These are phyloP conservation scores for Drosophila eohydei DNA, from an alignment of 2,888 invertebrate genomes.

Conservation along the genomic window DNA sequence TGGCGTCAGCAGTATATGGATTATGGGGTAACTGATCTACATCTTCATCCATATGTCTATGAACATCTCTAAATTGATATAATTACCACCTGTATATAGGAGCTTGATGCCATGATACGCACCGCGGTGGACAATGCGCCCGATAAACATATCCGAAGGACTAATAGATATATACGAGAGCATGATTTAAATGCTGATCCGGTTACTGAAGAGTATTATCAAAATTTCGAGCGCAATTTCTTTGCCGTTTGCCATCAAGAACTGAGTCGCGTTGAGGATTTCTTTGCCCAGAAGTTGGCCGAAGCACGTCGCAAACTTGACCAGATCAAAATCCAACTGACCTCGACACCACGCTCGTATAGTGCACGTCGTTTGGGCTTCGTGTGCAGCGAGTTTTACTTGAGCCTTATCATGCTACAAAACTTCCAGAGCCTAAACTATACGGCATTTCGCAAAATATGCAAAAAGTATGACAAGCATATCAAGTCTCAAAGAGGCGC, in stretches of 20 bases:
- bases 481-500: conserved; percentile 91
- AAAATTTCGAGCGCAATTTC: conserved; percentile 90
- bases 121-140: conserved; percentile 93
- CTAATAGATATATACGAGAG: background rate
- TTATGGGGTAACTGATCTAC: conserved; percentile 87
- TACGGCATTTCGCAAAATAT: conserved; percentile 98
- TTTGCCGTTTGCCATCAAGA: conserved; percentile 96
- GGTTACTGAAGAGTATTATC: conserved; percentile 6
- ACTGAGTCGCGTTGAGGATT: conserved; percentile 96
- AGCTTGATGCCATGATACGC: conserved; percentile 96
- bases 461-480: conserved; percentile 98
- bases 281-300: conserved; percentile 97
- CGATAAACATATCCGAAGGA: background rate
- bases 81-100: conserved; percentile 33
- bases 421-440: conserved; percentile 98
- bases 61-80: background rate
- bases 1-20: conserved; percentile 98
- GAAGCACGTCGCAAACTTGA: conserved; percentile 95
- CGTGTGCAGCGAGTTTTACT: conserved; percentile 98
- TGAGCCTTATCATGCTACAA: conserved; percentile 96
- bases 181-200: background rate
- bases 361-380: conserved; percentile 87
- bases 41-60: too few species aligned
- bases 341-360: background rate
- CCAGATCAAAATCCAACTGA: conserved; percentile 4